A percentile compares a stretch with the other conserved stretches of the same genome.
phyloP scores from a whole-genome alignment of 2,797 vertebrate species.

The Ptychobarbus kaznakovi region DNA sequence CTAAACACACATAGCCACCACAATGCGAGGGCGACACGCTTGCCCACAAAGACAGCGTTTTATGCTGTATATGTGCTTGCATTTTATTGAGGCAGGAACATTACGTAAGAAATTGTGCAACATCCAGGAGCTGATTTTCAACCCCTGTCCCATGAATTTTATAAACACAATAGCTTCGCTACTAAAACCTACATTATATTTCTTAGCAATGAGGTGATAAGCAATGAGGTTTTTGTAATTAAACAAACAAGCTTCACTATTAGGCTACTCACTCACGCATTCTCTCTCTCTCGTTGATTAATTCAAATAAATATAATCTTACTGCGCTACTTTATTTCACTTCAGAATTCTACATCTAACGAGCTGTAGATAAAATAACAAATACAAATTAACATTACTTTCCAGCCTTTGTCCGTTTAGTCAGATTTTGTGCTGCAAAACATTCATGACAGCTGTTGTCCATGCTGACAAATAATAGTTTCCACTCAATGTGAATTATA shows the following conservation, averaged over 20 bases:
- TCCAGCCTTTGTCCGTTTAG: neutral
- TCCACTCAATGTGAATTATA: neutral
- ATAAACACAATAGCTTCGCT: too few species aligned
- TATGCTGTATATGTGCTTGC: neutral
- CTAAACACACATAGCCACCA: neutral
- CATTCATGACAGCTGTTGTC: neutral
- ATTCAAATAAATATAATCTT: neutral
- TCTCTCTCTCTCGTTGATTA: neutral
- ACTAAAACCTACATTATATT: too few species aligned
- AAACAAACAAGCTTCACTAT: neutral
- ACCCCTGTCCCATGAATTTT: too few species aligned
- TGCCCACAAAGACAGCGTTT: too few species aligned
- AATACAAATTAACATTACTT: neutral
- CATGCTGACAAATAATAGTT: neutral
- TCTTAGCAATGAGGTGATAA: too few species aligned
- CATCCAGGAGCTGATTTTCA: neutral
- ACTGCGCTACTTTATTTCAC: neutral
- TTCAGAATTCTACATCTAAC: neutral
- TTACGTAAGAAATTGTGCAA: neutral
- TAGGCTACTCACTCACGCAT: neutral
- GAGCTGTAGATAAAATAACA: neutral
- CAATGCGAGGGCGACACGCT: neutral
- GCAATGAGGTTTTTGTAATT: too few species aligned
- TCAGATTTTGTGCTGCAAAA: neutral
- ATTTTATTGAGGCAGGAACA: neutral